These are phyloP conservation scores for Amblyjoppa fuscipennis DNA, from an alignment of 2,888 invertebrate genomes.

Conservation along the genomic window DNA sequence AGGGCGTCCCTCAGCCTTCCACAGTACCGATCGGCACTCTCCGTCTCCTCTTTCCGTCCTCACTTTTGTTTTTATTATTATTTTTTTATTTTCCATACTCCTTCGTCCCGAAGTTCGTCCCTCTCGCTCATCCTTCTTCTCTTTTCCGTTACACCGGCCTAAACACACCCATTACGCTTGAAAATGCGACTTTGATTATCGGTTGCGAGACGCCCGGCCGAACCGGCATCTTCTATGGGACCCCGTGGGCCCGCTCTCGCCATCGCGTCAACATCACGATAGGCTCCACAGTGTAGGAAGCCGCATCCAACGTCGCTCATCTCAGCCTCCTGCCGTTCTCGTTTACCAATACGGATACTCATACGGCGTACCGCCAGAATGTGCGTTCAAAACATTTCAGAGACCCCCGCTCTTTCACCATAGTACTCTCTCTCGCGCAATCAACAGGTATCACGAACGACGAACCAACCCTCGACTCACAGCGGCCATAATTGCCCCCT, in stretches of 20 bases:
- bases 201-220: conserved; percentile 74
- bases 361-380: conserved; percentile 9
- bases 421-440: conserved; percentile 55
- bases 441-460: conserved; percentile 70
- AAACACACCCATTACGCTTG: conserved; percentile 82
- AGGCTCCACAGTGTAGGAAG: neutral
- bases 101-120: conserved; percentile 30
- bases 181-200: conserved; percentile 85
- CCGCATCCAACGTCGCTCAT: conserved; percentile 33
- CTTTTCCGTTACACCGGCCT: conserved; percentile 71
- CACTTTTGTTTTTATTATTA: conserved; percentile 5
- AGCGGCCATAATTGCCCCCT: conserved; percentile 66
- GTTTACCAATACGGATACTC: conserved; percentile 20
- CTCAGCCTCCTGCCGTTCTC: conserved; percentile 27
- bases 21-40: conserved; percentile 65
- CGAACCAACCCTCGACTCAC: conserved; percentile 65
- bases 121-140: conserved; percentile 55
- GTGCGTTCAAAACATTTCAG: conserved; percentile 44
- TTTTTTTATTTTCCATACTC: conserved; percentile 24
- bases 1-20: conserved; percentile 73
- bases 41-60: conserved; percentile 39
- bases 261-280: conserved; percentile 46
- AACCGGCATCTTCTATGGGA: conserved; percentile 63
- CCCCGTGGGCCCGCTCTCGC: conserved; percentile 38
- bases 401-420: conserved; percentile 24